Percentiles rank a stretch among this genome's conserved stretches.
Conservation (phyloP, 2,888 invertebrate species). For the Anarsia innoxiella region DNA sequence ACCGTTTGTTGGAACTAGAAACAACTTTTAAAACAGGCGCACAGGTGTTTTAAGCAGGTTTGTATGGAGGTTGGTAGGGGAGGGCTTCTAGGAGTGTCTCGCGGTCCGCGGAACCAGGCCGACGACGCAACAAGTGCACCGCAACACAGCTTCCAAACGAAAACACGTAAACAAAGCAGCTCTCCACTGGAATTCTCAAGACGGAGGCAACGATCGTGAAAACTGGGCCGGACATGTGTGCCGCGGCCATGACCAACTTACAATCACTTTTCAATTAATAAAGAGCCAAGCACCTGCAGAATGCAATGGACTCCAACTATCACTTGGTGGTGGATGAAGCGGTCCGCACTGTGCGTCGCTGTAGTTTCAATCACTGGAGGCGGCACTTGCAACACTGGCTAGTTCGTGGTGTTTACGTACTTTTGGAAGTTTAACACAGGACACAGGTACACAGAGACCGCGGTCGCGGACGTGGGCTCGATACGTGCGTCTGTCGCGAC, state of each 20-base stretch:
- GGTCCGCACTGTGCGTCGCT: constrained; percentile 39
- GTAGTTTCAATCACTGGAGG: constrained; percentile 40
- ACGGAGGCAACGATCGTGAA: constrained; percentile 59
- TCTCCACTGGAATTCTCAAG: constrained; percentile 48
- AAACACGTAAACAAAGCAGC: constrained; percentile 62
- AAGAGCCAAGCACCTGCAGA: constrained; percentile 69
- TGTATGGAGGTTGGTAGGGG: too few species aligned
- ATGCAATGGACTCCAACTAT: constrained; percentile 57
- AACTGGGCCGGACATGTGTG: constrained; percentile 73
- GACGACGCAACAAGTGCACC: constrained; percentile 13
- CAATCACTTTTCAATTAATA: constrained; percentile 75
- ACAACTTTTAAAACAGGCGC: too few species aligned
- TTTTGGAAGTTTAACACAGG: constrained; percentile 30
- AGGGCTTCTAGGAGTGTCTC: not conserved
- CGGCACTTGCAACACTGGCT: constrained; percentile 43
- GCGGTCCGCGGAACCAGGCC: not conserved
- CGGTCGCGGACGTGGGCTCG: constrained; percentile 14
- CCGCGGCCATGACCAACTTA: constrained; percentile 71
- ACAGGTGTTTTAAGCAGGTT: too few species aligned
- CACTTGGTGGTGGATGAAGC: constrained; percentile 36
- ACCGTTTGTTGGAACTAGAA: too few species aligned
- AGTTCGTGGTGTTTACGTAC: constrained; percentile 55
- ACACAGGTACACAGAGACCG: constrained; percentile 14
- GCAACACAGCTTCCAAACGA: constrained; percentile 19
- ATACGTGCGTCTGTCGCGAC: constrained; percentile 10